Evolutionary conservation across 2,797 vertebrate genomes (phyloP), one percentile per base, ranked within the genome.

Genomic region (Podargus strigoides): DNA sequence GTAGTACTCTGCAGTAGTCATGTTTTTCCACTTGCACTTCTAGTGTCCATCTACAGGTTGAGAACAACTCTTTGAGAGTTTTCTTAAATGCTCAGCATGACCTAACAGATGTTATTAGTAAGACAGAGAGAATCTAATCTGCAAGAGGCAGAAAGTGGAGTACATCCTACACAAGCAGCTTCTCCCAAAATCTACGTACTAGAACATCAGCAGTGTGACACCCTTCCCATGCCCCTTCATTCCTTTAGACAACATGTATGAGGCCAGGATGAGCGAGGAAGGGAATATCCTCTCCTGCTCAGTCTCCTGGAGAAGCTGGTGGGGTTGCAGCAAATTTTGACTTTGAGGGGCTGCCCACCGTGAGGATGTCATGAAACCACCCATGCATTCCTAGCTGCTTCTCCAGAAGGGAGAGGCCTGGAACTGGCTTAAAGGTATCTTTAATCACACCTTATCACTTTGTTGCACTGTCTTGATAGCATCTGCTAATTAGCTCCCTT

Each of bases 401-500:
- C 60, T 91, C 20, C 77, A 90, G 36, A 67, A 93, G 72, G 55
- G 66, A 93, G 58, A 90, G 90, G 28, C 59, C 66, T 91, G 55
- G 12, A 87, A 86, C 26, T 82, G 50, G 32, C 86, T 88, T 86
- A 64, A 63, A 56, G 53, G 60, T 72, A 27, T 81, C 73, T 94
- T 90, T 77, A 92, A 80, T 86, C 47, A 77, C 44, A 70, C 14
- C 32, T 72, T 85, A 83, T 94, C 85, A 50, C 28, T 74, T 20
- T 60, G 18, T 72, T 60, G n/a, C 70, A 17, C n/a, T 77, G 28
- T 67, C 67, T 82, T 85, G 78, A 87, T 73, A 85, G 13, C 34
- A 67, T 95, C 87, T 92, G 59, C 67, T 89, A 92, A 82, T 87
- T 87, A 89, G 30, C n/a, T 92, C 9, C 32, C 46, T 83, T 88